Percentiles rank a stretch among this genome's conserved stretches.
Evolutionary conservation across 2,113 vertebrate species (phyloP).

Genomic region (Pyxicephalus adspersus): DNA sequence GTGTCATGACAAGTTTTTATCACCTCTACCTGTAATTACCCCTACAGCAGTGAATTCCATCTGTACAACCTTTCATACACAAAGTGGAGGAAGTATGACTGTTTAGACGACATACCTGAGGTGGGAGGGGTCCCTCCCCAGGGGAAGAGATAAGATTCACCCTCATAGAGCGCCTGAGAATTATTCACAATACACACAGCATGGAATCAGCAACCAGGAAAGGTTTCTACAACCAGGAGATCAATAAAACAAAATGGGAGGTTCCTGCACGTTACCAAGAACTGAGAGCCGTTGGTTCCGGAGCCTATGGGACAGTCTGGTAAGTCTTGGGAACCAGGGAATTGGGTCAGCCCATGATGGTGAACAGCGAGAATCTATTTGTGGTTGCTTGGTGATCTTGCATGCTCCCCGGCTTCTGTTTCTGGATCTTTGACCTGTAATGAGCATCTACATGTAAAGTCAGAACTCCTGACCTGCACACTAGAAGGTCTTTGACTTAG

Average conservation of each 20-base stretch:
- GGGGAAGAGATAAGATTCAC: background rate
- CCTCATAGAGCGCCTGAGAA: background rate
- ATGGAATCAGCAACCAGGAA: constrained; percentile 45
- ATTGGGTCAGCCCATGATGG: background rate
- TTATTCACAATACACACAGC: background rate
- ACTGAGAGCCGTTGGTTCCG: constrained; percentile 36
- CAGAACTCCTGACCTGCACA: no score
- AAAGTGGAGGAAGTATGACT: background rate
- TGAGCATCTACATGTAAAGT: no score
- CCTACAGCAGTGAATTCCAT: constrained; percentile 12
- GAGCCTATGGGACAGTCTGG: constrained; percentile 57
- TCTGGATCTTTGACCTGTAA: no score
- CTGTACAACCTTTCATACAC: background rate
- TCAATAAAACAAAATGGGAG: constrained; percentile 55
- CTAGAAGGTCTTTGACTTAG: no score
- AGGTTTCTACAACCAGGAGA: constrained; percentile 49
- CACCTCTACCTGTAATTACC: background rate
- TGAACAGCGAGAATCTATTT: background rate
- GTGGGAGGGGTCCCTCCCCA: constrained; percentile 24
- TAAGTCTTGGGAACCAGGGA: background rate
- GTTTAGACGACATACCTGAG: constrained; percentile 43
- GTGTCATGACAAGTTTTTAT: background rate
- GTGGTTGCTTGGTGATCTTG: no score
- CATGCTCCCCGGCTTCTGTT: no score
- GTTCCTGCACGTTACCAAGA: constrained; percentile 33